Conservation (phyloP, 2,797 vertebrate species). For the Tragopan temminckii region DNA sequence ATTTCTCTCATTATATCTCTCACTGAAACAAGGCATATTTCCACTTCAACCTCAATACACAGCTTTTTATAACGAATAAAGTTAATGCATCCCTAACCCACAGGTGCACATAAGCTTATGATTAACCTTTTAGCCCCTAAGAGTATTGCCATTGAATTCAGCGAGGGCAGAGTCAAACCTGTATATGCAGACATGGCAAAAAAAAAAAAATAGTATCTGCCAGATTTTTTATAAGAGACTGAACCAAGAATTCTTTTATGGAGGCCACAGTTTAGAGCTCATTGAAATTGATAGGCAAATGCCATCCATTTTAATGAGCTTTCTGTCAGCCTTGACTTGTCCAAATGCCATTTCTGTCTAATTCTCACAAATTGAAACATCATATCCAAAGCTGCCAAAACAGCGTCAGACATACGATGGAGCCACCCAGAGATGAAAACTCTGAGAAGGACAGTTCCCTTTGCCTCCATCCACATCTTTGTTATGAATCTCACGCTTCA, state of each 20-base stretch:
- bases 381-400: constrained; percentile 31
- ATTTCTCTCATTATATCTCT: background rate
- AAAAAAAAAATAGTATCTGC: background rate
- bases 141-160: background rate
- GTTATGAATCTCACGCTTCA: background rate
- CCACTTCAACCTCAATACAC: background rate
- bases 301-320: background rate
- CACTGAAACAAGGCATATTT: background rate
- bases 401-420: background rate
- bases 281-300: background rate
- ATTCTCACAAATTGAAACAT: background rate
- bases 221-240: background rate
- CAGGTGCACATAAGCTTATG: background rate
- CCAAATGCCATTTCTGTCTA: background rate
- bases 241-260: background rate
- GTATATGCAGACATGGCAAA: fast-evolving
- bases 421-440: background rate
- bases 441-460: background rate
- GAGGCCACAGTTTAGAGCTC: background rate
- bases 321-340: background rate
- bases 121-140: background rate
- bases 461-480: background rate
- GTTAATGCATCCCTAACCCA: background rate
- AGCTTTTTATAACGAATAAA: background rate
- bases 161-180: background rate